Conservation (phyloP, 2,888 invertebrate genomes). For the Apamea epomidion region DNA sequence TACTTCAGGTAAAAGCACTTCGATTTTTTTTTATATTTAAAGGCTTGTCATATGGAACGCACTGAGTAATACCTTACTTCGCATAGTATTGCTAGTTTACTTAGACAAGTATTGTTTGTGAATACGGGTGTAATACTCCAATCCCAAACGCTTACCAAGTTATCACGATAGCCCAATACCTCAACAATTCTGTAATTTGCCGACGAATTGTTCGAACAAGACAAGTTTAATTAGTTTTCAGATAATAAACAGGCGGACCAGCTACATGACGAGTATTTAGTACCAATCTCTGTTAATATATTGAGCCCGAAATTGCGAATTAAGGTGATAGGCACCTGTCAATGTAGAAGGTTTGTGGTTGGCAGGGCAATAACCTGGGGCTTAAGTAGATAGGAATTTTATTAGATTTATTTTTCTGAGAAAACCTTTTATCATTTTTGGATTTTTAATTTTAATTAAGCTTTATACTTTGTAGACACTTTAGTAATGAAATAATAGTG, state of each 20-base stretch:
- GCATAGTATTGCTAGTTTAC: no score
- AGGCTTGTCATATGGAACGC: no score
- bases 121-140: background rate
- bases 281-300: slow-evolving; percentile 20
- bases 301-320: slow-evolving; percentile 42
- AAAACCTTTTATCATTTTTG: slow-evolving; percentile 1
- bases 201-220: background rate
- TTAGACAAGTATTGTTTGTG: background rate
- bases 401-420: background rate
- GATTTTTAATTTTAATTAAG: background rate
- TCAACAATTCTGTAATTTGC: slow-evolving; percentile 22
- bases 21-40: no score
- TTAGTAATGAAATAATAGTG: background rate
- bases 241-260: background rate
- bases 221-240: slow-evolving; percentile 48
- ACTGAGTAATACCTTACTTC: no score
- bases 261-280: slow-evolving; percentile 12
- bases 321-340: slow-evolving; percentile 49
- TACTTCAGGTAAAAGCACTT: no score
- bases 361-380: slow-evolving; percentile 15
- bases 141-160: background rate
- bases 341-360: slow-evolving; percentile 10
- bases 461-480: background rate
- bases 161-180: background rate
- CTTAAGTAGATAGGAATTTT: background rate